Evolutionary conservation across 2,888 invertebrate genomes (phyloP).

Genomic region (Ophonus ardosiacus): DNA sequence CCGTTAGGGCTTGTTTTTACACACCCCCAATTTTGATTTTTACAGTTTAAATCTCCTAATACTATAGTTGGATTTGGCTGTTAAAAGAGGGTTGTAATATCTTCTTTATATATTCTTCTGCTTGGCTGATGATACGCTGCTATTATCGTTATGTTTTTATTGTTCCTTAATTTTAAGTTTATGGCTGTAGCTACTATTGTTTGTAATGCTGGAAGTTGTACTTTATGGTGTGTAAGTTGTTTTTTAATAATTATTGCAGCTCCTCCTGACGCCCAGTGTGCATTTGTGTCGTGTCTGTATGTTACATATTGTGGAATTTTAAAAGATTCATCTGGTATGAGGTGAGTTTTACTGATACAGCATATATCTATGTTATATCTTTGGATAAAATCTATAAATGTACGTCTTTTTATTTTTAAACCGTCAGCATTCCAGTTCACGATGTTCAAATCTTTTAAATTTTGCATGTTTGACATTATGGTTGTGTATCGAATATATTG

Average conservation of each 20-base stretch:
- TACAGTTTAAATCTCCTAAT: too few species aligned
- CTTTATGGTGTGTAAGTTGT: neutral
- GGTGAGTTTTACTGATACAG: too few species aligned
- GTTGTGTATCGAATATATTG: too few species aligned
- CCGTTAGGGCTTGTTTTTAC: too few species aligned
- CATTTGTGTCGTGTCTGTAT: neutral
- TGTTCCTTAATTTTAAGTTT: neutral
- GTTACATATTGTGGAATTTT: constrained; percentile 5
- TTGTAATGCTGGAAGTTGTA: neutral
- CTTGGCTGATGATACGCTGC: constrained; percentile 11
- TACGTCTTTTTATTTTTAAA: neutral
- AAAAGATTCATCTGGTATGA: constrained; percentile 1
- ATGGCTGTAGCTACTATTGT: neutral
- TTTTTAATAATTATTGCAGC: constrained; percentile 10
- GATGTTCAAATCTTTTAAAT: too few species aligned
- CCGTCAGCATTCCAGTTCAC: neutral
- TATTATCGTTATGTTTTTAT: neutral
- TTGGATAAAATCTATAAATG: constrained; percentile 12
- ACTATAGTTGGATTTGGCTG: neutral
- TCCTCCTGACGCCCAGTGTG: constrained; percentile 9
- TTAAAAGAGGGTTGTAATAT: neutral
- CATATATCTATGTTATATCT: constrained; percentile 35
- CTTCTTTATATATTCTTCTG: neutral
- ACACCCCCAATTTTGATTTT: too few species aligned
- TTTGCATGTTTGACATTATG: too few species aligned